Percentiles rank a stretch among this genome's conserved stretches.
These are phyloP conservation scores for Physocephala rufipes DNA, from an alignment of 2,888 invertebrate genomes.

Conservation along the genomic window DNA sequence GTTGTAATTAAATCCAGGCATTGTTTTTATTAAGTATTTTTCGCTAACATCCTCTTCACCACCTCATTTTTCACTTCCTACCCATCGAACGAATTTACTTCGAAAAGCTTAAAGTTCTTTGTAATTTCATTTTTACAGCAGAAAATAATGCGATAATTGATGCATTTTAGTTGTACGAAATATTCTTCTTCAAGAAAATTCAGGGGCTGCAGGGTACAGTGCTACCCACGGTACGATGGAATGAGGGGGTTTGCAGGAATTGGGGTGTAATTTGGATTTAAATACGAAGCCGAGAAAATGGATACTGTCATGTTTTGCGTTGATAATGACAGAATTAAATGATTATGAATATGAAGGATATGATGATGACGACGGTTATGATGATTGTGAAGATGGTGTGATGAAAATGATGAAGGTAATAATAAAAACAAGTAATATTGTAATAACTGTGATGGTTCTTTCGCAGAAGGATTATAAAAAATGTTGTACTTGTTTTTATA, in stretches of 20 bases:
- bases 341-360: neutral
- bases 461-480: neutral
- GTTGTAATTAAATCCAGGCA: slow-evolving; percentile 18
- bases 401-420: neutral
- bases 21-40: neutral
- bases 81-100: too few relatives aligned
- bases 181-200: too few relatives aligned
- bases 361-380: slow-evolving; percentile 12
- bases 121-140: slow-evolving; percentile 11
- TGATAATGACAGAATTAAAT: neutral
- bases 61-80: too few relatives aligned
- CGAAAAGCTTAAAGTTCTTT: slow-evolving; percentile 17
- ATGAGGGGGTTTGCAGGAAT: too few relatives aligned
- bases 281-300: too few relatives aligned
- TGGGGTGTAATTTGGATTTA: too few relatives aligned
- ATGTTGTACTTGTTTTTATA: slow-evolving; percentile 1
- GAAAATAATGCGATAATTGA: too few relatives aligned
- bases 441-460: slow-evolving; percentile 3
- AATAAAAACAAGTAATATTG: neutral
- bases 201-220: too few relatives aligned
- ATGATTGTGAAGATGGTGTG: neutral
- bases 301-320: neutral
- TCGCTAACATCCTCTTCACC: too few relatives aligned
- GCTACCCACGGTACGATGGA: too few relatives aligned
- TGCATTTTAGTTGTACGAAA: too few relatives aligned